Evolutionary conservation across 2,797 vertebrate genomes (phyloP), one percentile per base, ranked within the genome.

Genomic region (Thalassophryne amazonica): DNA sequence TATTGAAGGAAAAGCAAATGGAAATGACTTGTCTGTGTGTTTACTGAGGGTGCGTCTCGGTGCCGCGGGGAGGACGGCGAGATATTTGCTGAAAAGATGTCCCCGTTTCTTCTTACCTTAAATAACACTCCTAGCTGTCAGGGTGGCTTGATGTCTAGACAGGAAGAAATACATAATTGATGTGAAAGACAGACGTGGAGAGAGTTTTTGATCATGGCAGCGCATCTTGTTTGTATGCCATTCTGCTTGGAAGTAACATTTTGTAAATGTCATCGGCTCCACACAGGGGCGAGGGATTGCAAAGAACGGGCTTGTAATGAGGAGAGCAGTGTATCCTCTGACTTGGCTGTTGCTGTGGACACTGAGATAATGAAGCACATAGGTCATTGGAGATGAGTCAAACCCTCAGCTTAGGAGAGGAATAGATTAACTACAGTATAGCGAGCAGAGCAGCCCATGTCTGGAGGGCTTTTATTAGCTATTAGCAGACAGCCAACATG

Each of bases 341-440:
- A 91, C 93, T 95, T 92, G 92, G 92, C 91, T 89, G 86, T 92
- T 90, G 94, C 93, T 94, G 86, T 97, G 94, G 95, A 96, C 95
- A 95, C 91, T 91, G 93, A 94, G 94, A 96, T 97, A 97, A 97
- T 97, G 95, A 97, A 95, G 94, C 95, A 93, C 95, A 94, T 93
- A 95, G 96, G 96, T 97, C 95, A 96, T 91, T 93, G 93, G 91
- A 93, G 93, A 97, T 96, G 94, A 95, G 92, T 96, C 95, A 96
- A 96, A 94, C 89, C 91, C 92, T 93, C 91, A 88, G 90, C 92
- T 88, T 90, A 89, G 91, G 91, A 93, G 88, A 94, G 92, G 94
- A 94, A 95, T 92, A 93, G 94, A 95, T 97, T 94, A 97, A 94
- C 94, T 93, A 94, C 93, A 78, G 92, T 87, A 83, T 83, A 76